A percentile compares a stretch with the other conserved stretches of the same genome.
These are phyloP conservation scores for Blastobasis lacticolella DNA, from an alignment of 2,888 invertebrate genomes.

Conservation along the genomic window DNA sequence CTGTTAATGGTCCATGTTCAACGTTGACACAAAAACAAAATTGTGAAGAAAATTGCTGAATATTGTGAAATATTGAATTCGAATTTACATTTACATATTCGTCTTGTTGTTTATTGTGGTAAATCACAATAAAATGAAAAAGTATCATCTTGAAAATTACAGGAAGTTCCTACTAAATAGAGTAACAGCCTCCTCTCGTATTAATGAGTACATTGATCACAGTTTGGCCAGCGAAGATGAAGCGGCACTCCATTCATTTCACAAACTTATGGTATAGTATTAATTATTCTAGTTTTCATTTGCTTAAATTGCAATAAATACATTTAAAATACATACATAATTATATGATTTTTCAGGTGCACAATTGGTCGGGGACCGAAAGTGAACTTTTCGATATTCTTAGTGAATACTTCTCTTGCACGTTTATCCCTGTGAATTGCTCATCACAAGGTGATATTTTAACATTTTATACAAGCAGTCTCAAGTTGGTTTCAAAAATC, in stretches of 20 bases:
- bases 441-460: slow-evolving; percentile 30
- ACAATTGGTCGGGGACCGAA: slow-evolving; percentile 42
- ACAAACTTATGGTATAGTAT: slow-evolving; percentile 50
- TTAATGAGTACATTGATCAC: slow-evolving; percentile 44
- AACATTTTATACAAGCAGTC: slow-evolving; percentile 51
- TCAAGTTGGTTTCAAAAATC: slow-evolving; percentile 41
- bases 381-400: slow-evolving; percentile 40
- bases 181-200: slow-evolving; percentile 24
- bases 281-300: neutral
- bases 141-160: slow-evolving; percentile 72
- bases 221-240: slow-evolving; percentile 42
- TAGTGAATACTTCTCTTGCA: slow-evolving; percentile 32
- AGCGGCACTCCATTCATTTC: slow-evolving; percentile 41
- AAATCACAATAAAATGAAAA: slow-evolving; percentile 5
- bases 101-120: too few relatives aligned
- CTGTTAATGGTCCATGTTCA: too few relatives aligned
- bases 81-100: too few relatives aligned
- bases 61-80: too few relatives aligned
- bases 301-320: neutral
- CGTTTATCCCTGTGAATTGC: slow-evolving; percentile 43
- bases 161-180: slow-evolving; percentile 86
- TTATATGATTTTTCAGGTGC: slow-evolving; percentile 34
- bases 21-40: too few relatives aligned
- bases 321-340: neutral
- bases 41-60: too few relatives aligned